These are phyloP conservation scores for Catalaphyllia jardinei DNA, from an alignment of 64 coral and sea anemone genomes.

Conservation along the genomic window DNA sequence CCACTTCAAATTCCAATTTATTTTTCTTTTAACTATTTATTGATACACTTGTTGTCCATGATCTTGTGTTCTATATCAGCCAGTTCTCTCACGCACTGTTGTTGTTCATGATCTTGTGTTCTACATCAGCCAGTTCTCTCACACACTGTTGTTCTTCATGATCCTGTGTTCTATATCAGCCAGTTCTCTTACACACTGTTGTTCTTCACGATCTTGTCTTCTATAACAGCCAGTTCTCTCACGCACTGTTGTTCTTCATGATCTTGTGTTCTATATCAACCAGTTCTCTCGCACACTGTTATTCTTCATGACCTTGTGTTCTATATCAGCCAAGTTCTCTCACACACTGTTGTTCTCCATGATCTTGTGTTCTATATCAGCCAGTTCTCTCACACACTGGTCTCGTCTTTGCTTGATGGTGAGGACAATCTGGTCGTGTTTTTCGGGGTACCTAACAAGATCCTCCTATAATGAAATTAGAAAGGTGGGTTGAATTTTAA, in stretches of 20 bases:
- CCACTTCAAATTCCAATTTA: too few relatives aligned
- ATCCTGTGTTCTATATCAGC: slow-evolving; percentile 14
- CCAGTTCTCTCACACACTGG: slow-evolving; percentile 69
- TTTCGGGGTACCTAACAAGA: slow-evolving; percentile 58
- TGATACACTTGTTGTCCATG: not conserved
- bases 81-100: too few relatives aligned
- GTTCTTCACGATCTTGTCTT: slow-evolving; percentile 33
- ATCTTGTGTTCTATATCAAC: slow-evolving; percentile 47
- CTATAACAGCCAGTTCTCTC: not conserved
- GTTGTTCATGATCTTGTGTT: too few relatives aligned
- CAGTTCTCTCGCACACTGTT: slow-evolving; percentile 64
- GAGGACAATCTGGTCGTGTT: slow-evolving; percentile 48
- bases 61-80: slow-evolving; percentile 26
- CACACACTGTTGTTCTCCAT: slow-evolving; percentile 9
- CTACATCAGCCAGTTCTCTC: too few relatives aligned
- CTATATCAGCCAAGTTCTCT: slow-evolving; percentile 26
- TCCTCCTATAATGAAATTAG: slow-evolving; percentile 45
- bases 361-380: slow-evolving; percentile 51
- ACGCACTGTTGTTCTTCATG: not conserved
- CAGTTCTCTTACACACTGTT: not conserved
- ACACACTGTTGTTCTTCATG: not conserved
- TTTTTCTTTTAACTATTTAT: too few relatives aligned
- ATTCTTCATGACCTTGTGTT: slow-evolving; percentile 22
- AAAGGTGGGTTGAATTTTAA: too few relatives aligned
- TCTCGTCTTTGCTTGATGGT: slow-evolving; percentile 54